phyloP scores from a whole-genome alignment of 2,797 vertebrate genomes.

The Cossypha niveicapilla region DNA sequence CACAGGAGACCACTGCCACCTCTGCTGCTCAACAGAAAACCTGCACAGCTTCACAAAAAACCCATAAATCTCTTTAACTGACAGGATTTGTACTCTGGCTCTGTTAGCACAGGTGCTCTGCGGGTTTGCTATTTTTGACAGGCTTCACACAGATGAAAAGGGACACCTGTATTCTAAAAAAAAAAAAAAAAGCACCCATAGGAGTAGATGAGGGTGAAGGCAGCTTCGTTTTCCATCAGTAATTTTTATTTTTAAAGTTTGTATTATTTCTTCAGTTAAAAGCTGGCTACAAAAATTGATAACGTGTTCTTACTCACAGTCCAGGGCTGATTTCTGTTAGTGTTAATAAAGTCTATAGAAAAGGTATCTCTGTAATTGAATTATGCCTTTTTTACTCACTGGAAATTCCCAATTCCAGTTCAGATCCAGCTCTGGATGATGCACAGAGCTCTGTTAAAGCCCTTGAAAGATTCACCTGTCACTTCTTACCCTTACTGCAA shows the following conservation, averaged over 20 bases:
- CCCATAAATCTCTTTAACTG: constrained; percentile 47
- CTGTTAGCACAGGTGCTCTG: constrained; percentile 45
- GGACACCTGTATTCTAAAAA: constrained; percentile 4
- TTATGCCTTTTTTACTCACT: neutral
- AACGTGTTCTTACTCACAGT: rapidly evolving
- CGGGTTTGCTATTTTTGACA: constrained; percentile 46
- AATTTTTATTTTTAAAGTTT: neutral
- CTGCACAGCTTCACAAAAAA: neutral
- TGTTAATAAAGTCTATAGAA: neutral
- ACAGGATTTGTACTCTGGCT: neutral
- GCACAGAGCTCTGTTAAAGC: neutral
- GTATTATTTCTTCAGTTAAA: neutral
- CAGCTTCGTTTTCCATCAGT: neutral
- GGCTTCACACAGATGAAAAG: neutral
- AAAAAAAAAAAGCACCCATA: neutral
- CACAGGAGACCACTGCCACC: neutral
- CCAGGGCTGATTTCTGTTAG: neutral
- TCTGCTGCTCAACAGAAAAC: neutral
- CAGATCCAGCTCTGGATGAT: neutral
- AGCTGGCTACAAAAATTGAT: neutral
- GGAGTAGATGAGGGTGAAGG: neutral
- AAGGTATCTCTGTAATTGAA: neutral
- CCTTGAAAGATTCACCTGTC: neutral
- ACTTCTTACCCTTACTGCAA: neutral
- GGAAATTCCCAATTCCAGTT: neutral